These are phyloP conservation scores for Tinea semifulvella DNA, from an alignment of 2,888 invertebrate species.

Conservation along the genomic window DNA sequence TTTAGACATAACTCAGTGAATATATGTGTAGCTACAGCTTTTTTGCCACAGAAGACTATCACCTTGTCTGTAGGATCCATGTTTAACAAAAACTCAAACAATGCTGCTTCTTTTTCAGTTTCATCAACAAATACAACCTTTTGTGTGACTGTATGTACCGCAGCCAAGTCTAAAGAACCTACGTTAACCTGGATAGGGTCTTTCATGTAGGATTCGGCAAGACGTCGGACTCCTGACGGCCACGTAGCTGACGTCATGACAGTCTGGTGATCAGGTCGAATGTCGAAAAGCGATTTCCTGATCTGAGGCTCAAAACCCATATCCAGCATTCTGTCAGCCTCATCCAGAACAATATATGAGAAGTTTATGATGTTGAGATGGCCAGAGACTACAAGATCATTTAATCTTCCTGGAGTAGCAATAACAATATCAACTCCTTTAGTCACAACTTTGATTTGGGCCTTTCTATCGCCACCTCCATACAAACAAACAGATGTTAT, in stretches of 20 bases:
- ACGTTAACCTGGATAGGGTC: conserved; percentile 92
- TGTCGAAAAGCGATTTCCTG: conserved; percentile 79
- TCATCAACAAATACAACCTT: conserved; percentile 78
- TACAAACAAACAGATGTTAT: conserved; percentile 92
- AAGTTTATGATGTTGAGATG: conserved; percentile 80
- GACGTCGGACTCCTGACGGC: conserved; percentile 86
- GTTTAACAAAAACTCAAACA: conserved; percentile 73
- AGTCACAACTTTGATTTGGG: conserved; percentile 78
- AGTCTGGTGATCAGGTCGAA: conserved; percentile 91
- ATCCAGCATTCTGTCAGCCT: conserved; percentile 89
- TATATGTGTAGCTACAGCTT: conserved; percentile 83
- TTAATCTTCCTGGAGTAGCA: conserved; percentile 93
- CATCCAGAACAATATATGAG: conserved; percentile 91
- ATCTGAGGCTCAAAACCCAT: conserved; percentile 92
- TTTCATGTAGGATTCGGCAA: conserved; percentile 88
- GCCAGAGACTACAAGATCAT: conserved; percentile 82
- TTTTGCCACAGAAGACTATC: conserved; percentile 91
- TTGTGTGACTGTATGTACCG: conserved; percentile 89
- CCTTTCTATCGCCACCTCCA: conserved; percentile 85
- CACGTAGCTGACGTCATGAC: conserved; percentile 98
- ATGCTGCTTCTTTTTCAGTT: conserved; percentile 70
- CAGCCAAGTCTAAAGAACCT: conserved; percentile 87
- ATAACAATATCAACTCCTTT: conserved; percentile 94
- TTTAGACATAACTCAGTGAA: conserved; percentile 79
- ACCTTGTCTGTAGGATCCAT: conserved; percentile 83